phyloP scores from a whole-genome alignment of 1,140 invertebrate species.

The Drosophila ambigua region DNA sequence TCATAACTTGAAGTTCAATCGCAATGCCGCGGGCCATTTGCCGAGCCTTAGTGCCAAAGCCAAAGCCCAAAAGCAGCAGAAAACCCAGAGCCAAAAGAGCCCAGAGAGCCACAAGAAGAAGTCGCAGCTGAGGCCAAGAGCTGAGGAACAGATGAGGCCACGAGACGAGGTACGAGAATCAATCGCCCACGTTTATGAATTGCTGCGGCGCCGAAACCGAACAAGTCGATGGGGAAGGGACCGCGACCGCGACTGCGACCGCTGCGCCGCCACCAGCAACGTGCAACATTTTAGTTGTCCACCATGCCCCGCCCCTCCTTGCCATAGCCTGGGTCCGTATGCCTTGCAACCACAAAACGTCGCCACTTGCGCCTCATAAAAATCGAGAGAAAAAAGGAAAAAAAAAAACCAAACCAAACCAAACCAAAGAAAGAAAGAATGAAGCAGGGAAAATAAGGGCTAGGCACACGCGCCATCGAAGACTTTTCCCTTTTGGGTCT shows the following conservation, averaged over 20 bases:
- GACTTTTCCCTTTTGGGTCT: conserved; percentile 38
- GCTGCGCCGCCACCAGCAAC: conserved; percentile 52
- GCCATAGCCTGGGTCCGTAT: conserved; percentile 37
- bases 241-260: conserved; percentile 8
- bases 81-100: conserved; percentile 9
- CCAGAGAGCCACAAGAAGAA: conserved; percentile 9
- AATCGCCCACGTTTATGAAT: conserved; percentile 83
- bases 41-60: conserved; percentile 81
- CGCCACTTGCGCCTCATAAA: conserved; percentile 82
- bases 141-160: conserved; percentile 58
- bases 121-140: conserved; percentile 15
- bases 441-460: conserved; percentile 76
- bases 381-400: conserved; percentile 21
- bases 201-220: conserved; percentile 78
- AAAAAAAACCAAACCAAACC: conserved; percentile 14
- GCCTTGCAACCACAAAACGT: conserved; percentile 82
- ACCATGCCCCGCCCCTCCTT: conserved; percentile 18
- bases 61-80: conserved; percentile 75
- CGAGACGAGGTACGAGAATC: conserved; percentile 71
- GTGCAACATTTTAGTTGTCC: conserved; percentile 80
- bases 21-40: conserved; percentile 83
- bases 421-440: conserved; percentile 36
- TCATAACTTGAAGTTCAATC: conserved; percentile 84
- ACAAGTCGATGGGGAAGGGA: conserved; percentile 29
- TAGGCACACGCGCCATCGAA: conserved; percentile 75